Evolutionary conservation across 2,888 invertebrate species (phyloP).

Genomic region (Morpho deidamia): DNA sequence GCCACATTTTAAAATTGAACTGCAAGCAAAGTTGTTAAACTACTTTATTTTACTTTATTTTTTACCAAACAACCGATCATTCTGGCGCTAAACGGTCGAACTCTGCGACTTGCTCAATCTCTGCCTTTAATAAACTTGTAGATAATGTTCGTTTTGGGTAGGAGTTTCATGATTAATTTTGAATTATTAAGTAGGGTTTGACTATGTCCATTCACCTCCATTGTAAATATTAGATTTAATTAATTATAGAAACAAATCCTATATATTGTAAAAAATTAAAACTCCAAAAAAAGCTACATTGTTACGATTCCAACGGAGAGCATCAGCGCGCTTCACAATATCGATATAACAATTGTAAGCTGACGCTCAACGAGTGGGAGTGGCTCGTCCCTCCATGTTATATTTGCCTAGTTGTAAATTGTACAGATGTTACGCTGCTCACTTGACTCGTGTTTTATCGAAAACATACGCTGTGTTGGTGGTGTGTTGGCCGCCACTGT

Average conservation of each 20-base stretch:
- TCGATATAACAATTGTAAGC: slow-evolving; percentile 61
- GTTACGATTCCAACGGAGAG: slow-evolving; percentile 64
- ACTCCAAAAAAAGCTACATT: slow-evolving; percentile 76
- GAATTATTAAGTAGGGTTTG: slow-evolving; percentile 70
- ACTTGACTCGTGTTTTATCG: slow-evolving; percentile 39
- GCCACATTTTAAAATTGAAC: no score
- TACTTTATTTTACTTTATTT: not conserved
- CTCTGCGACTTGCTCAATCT: slow-evolving; percentile 31
- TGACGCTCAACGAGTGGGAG: slow-evolving; percentile 45
- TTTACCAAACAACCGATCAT: not conserved
- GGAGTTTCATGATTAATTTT: slow-evolving; percentile 64
- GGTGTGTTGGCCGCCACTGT: slow-evolving; percentile 2
- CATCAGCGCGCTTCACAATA: slow-evolving; percentile 51
- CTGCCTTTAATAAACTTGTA: slow-evolving; percentile 67
- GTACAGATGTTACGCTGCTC: slow-evolving; percentile 38
- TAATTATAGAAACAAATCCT: slow-evolving; percentile 77
- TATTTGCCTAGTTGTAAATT: slow-evolving; percentile 36
- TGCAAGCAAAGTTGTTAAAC: no score
- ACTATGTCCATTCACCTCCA: slow-evolving; percentile 76
- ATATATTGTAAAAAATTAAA: slow-evolving; percentile 77
- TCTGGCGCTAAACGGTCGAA: slow-evolving; percentile 3
- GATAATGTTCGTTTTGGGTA: slow-evolving; percentile 76
- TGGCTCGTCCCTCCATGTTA: slow-evolving; percentile 27
- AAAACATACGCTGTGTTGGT: slow-evolving; percentile 24
- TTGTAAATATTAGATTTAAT: slow-evolving; percentile 78